Base-by-base conservation (phyloP, 2,888 invertebrate genomes). In the Lysandra bellargus region DNA sequence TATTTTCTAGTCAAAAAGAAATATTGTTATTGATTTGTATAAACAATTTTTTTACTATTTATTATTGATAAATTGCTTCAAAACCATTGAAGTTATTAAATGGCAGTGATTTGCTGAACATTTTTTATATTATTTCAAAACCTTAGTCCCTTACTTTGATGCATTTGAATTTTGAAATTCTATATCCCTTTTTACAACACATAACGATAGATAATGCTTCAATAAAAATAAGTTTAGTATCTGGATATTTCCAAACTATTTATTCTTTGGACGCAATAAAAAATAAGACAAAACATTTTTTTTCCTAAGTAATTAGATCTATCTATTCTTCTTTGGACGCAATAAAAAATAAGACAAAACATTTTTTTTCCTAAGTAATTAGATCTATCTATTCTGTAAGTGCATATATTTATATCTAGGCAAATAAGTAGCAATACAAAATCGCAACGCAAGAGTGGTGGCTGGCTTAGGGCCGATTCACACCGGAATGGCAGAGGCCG, bases 1-100 rank as follows among this genome's bases (percentile, higher is more conserved):
- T 76, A 76, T 77, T 78, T 80, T 91, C 92, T 93, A 93, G 93
- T 93, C 93, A 92, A 88, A 85, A 83, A 49, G 81, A 85, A 30
- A 53, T 90, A 89, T 83, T 88, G 85, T 88, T 91, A 92, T 91
- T 89, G 80, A 72, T 83, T 86, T 91, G 89, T 91, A 91, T 90
- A 92, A 90, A 86, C 79, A 89, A 6, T 76, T 57, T 92, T 90
- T 93, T 89, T 92, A 91, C 87, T 89, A 88, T 88, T 90, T 91
- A 86, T 85, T 85, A 92, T 90, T 89, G 87, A 89, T 90, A 89
- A 81, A 84, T 82, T 91, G 90, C 93, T 92, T 92, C 87, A 89
- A 85, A 91, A 91, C 92, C 92, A 91, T 90, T 86, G 83, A 82
- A 85, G 84, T 89, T 87, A 93, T 92, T 93, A 93, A 92, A 93